Base-by-base conservation (phyloP, 1,140 invertebrate species). In the Drosophila tropicalis region DNA sequence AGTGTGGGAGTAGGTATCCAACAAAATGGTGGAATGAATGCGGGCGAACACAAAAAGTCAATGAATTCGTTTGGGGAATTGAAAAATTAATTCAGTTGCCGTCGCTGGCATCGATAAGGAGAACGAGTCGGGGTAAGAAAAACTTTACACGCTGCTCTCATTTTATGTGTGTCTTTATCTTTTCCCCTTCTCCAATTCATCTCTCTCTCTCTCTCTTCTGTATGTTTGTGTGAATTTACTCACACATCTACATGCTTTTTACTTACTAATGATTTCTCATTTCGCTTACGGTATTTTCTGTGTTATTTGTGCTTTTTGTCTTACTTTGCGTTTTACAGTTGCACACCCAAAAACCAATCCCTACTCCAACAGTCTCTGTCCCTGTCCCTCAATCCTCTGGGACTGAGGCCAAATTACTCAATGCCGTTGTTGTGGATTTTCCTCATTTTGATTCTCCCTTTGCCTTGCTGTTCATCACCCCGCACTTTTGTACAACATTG, bases 31-130 rank as follows among this genome's bases (percentile, higher is more conserved):
- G 44, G 44, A 5, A 51, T 51, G 44, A 44, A 67, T 69, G 70
- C 70, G 67, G 76, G 69, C 65, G 82, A 75, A 70, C 76, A 85
- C 77, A 90, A 89, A 89, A 90, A 90, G 87, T 90, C 87, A 90
- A 90, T 90, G 86, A 90, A 90, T 90, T 90, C 87, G 82, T 90
- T 89, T 90, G 87, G 85, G 70, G 77, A 90, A 90, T 90, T 90
- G 87, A 90, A 90, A 90, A 90, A 90, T 90, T 90, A 90, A 90
- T 90, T 90, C 81, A 83, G 78, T 86, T 89, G 84, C 84, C 77
- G 85, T 84, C 69, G 68, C 73, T 81, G 80, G 83, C 80, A 78
- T 87, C 81, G 83, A 86, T 86, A 86, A 86, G 83, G 77, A 73
- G 62, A 83, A 79, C 29, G 29, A 47, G 15, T 67, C 81, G 70